Evolutionary conservation across 2,888 invertebrate species (phyloP), one percentile per base, ranked within the genome.

Genomic region (Arrhopalites spinosus): DNA sequence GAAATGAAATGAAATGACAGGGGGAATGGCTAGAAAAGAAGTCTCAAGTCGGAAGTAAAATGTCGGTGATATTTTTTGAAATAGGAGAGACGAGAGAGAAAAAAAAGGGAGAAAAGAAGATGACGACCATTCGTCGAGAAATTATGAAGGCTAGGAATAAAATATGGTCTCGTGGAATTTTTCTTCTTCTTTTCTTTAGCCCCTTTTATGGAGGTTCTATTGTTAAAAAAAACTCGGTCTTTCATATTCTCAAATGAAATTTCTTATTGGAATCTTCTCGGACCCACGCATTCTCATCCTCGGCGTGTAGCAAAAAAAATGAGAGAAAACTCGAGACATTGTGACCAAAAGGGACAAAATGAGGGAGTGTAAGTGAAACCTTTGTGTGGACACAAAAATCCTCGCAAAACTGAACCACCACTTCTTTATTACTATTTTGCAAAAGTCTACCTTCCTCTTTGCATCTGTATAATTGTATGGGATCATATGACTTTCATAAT

Each of bases 1-100:
- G 25, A 17, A 20, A 63, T 63, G 23, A 20, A 63, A 63, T 20
- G 63, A 23, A 25, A 20, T 63, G 27, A 63, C 63, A 64, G 67
- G 20, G 67, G 45, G 45, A 67, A 67, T 43, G 43, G 67, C n/a
- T 67, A 30, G 45, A 36, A 43, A 45, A 67, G 43, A 50, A 50
- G 11, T 63, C 63, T 63, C 63, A 23, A 71, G 63, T 27, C 72
- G 72, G 64, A 72, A 72, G 63, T 25, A 64, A 64, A 72, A 47
- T 45, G 72, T 50, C 64, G 72, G 63, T 72, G 63, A 72, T 72
- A 72, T 72, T 72, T 71, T 72, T 72, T 69, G 63, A 64, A 64
- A 63, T 47, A 72, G 63, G 36, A 69, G 69, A 25, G 29, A 68
- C 45, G 47, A 3, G 71, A 56, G 71, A 61, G 43, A 71, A 56